Conservation (phyloP, 2,888 invertebrate genomes). For the Alentia gelatinosa region DNA sequence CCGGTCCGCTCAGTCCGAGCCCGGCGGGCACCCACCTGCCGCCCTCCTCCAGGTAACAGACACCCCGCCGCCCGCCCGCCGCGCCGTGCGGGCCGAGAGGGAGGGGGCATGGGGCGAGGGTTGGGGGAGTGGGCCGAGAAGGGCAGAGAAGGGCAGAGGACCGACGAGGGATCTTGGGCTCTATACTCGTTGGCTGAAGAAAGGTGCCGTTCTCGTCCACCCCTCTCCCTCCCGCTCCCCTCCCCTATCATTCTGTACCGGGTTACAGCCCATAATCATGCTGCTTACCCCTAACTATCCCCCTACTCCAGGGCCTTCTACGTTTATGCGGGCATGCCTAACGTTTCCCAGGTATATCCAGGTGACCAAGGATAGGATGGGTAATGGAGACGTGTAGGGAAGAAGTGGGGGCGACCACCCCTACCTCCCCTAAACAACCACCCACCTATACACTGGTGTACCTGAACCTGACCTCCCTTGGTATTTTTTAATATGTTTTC, state of each 20-base stretch:
- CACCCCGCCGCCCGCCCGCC: not conserved
- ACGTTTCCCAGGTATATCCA: not conserved
- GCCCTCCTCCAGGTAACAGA: slow-evolving; percentile 8
- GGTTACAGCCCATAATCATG: not conserved
- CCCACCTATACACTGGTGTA: not conserved
- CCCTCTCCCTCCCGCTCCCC: not conserved
- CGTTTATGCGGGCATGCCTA: not conserved
- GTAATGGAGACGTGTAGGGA: too few relatives aligned
- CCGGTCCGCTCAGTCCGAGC: not conserved
- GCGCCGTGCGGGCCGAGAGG: too few relatives aligned
- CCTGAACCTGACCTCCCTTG: not conserved
- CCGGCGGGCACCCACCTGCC: slow-evolving; percentile 1
- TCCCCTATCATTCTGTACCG: not conserved
- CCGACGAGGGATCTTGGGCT: too few relatives aligned
- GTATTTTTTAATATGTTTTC: not conserved
- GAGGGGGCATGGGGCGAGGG: too few relatives aligned
- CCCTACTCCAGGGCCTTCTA: not conserved
- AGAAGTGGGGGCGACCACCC: too few relatives aligned
- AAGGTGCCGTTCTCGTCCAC: too few relatives aligned
- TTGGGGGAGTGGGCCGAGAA: too few relatives aligned
- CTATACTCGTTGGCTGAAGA: too few relatives aligned
- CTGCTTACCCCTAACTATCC: not conserved
- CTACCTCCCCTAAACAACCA: not conserved
- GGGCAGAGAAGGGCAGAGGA: too few relatives aligned
- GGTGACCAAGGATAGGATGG: too few relatives aligned